A percentile compares a stretch with the other conserved stretches of the same genome.
phyloP scores from a whole-genome alignment of 2,797 vertebrate genomes.

The Acipenser transmontanus region DNA sequence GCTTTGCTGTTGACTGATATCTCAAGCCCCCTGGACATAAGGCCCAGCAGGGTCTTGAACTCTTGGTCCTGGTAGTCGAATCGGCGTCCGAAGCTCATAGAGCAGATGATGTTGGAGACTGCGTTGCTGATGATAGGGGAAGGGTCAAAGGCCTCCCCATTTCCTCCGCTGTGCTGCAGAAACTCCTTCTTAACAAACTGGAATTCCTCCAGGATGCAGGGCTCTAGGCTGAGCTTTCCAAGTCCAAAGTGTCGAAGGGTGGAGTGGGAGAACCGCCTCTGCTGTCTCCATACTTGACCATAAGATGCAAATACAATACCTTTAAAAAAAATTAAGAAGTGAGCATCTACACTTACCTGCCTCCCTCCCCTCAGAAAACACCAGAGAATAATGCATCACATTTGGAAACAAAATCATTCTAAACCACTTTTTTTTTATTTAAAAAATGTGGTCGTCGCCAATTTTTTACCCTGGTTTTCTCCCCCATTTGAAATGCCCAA shows the following conservation, averaged over 20 bases:
- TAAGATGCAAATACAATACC: constrained; percentile 91
- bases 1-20: constrained; percentile 69
- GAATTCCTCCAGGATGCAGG: constrained; percentile 77
- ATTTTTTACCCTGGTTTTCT: too few species aligned
- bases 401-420: too few species aligned
- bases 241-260: constrained; percentile 83
- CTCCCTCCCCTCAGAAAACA: too few species aligned
- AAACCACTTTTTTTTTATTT: too few species aligned
- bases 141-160: constrained; percentile 51
- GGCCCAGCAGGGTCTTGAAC: constrained; percentile 69
- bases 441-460: too few species aligned
- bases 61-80: constrained; percentile 75
- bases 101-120: constrained; percentile 90
- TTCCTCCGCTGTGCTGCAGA: constrained; percentile 46
- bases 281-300: constrained; percentile 79
- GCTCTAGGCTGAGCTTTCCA: constrained; percentile 82
- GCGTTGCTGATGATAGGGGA: constrained; percentile 69
- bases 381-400: too few species aligned
- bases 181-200: constrained; percentile 73
- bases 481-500: too few species aligned
- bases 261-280: constrained; percentile 84
- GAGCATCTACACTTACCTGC: not conserved
- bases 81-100: constrained; percentile 76
- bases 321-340: constrained; percentile 33
- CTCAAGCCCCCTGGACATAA: constrained; percentile 78